Conservation (phyloP, 2,113 vertebrate species). For the Sminthopsis crassicaudata region DNA sequence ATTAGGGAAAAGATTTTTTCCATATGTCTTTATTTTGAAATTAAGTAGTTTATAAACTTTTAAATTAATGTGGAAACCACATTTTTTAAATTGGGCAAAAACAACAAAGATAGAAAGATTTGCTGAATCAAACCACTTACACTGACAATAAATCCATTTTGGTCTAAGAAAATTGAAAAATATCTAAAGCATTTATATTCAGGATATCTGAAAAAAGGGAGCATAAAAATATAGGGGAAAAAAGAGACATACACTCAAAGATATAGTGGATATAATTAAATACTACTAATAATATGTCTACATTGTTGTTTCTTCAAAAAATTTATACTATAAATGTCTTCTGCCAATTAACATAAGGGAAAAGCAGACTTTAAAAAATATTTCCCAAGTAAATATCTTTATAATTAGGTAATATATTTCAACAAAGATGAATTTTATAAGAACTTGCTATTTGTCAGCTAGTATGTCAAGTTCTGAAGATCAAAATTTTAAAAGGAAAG, state of each 20-base stretch:
- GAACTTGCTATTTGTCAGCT: not conserved
- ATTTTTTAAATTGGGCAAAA: too few species aligned
- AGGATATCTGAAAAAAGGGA: too few species aligned
- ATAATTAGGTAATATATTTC: not conserved
- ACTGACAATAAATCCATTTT: too few species aligned
- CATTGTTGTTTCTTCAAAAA: not conserved
- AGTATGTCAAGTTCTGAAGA: not conserved
- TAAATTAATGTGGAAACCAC: too few species aligned
- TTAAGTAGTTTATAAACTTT: too few species aligned
- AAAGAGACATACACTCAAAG: not conserved
- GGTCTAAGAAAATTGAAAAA: too few species aligned
- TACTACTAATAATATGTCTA: not conserved
- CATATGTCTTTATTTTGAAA: too few species aligned
- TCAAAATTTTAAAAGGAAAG: not conserved
- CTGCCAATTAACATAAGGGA: not conserved
- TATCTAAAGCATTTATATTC: too few species aligned
- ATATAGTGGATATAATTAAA: not conserved
- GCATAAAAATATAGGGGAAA: too few species aligned
- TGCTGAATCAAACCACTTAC: too few species aligned
- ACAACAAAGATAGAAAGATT: too few species aligned
- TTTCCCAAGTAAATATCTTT: not conserved
- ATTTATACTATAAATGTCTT: not conserved
- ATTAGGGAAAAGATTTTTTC: not conserved
- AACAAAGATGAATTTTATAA: not conserved
- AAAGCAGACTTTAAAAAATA: not conserved